Base-by-base conservation (phyloP, 2,888 invertebrate genomes). In the Leptopilina syphax region DNA sequence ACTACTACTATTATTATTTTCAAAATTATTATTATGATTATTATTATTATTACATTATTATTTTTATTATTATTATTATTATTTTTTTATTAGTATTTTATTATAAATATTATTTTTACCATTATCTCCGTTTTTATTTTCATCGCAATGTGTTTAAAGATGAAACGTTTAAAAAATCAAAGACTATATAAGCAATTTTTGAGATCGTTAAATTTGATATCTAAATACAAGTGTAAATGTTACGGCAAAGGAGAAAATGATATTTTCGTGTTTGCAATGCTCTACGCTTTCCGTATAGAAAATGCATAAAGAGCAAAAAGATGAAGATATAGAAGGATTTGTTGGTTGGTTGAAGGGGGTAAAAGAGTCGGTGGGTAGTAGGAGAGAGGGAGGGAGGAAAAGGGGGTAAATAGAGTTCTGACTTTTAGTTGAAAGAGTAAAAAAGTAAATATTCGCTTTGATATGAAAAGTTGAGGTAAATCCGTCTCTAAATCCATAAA, bases 391-490 rank as follows among this genome's bases (percentile, higher is more conserved):
- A 6, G 18, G 18, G 18, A 18, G 18, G 18, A 18, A 18, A 18
- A 18, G 18, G 24, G 18, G 70, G 70, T 27, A 70, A 70, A 70
- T 70, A 27, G 50, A 70, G 70, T 50, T 54, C 47, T 68, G 24
- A 10, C 68, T 70, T 47, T 13, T 54, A 34, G 47, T 44, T 24
- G 50, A 70, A 54, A 54, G 54, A 70, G 70, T 70, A 70, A 70
- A 68, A 34, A 70, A 70, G 54, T 70, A 70, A 54, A 70, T 70
- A 70, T 54, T 54, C 27, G 27, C 70, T 70, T 70, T 70, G 70
- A 70, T 70, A 27, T 27, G 54, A 50, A 50, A 70, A 70, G 70
- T 70, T 70, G 27, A 47, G 47, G 70, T 70, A 70, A 70, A 70
- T 70, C 70, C 70, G 27, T 27, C 70, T 70, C 50, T 70, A 50